Conservation (phyloP, 92 coral and sea anemone species). For the Phenganax stokvisi region DNA sequence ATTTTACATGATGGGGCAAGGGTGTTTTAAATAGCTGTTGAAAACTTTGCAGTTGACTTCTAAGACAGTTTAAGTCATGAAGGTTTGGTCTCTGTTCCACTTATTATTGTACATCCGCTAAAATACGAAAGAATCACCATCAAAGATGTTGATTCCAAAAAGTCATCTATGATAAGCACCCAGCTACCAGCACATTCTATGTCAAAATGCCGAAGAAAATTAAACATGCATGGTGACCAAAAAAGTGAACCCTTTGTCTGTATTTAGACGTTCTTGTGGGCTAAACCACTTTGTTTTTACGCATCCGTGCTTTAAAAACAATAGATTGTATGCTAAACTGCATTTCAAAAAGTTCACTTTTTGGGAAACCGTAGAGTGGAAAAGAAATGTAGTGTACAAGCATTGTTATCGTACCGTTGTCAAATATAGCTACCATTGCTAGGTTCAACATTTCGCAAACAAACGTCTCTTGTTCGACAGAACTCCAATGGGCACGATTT, state of each 20-base stretch:
- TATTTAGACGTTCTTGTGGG: background rate
- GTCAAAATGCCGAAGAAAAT: background rate
- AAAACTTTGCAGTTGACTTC: too few species aligned
- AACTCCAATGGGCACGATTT: background rate
- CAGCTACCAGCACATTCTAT: background rate
- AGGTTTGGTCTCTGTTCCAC: too few species aligned
- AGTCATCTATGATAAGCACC: too few species aligned
- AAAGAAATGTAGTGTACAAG: background rate
- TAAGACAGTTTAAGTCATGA: too few species aligned
- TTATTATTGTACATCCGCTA: too few species aligned
- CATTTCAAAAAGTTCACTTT: background rate
- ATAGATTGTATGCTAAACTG: too few species aligned
- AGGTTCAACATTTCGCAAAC: constrained; percentile 26
- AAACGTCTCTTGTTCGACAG: constrained; percentile 18
- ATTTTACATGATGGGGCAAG: too few species aligned
- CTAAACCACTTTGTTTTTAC: too few species aligned
- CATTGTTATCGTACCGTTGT: constrained; percentile 6
- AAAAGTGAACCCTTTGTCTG: background rate
- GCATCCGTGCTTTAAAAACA: too few species aligned
- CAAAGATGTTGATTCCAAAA: too few species aligned
- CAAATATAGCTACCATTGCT: background rate
- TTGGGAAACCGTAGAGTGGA: background rate
- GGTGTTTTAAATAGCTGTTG: too few species aligned
- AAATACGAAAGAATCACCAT: too few species aligned
- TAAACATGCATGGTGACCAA: background rate